These are phyloP conservation scores for Morpho achilles DNA, from an alignment of 2,888 invertebrate species.

Conservation along the genomic window DNA sequence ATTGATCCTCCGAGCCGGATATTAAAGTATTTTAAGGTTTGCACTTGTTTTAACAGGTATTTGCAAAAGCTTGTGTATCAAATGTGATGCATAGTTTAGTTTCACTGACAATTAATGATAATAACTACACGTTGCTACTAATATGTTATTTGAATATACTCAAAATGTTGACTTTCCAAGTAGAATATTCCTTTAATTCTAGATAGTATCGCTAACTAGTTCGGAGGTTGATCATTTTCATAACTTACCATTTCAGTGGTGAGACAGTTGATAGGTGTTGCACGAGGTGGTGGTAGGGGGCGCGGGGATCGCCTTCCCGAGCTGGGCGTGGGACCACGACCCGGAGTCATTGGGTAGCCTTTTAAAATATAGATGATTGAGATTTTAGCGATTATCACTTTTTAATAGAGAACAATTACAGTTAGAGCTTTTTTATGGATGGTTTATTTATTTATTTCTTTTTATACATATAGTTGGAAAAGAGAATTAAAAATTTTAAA, in stretches of 20 bases:
- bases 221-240: background rate
- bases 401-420: too few species aligned
- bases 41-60: conserved; percentile 6
- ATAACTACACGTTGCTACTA: background rate
- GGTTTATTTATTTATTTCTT: too few species aligned
- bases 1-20: too few species aligned
- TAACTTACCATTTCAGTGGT: conserved; percentile 91
- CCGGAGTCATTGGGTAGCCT: conserved; percentile 75
- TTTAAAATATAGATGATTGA: conserved; percentile 6
- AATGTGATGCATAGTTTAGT: conserved; percentile 3
- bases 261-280: conserved; percentile 83
- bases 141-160: too few species aligned
- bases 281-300: conserved; percentile 63
- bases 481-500: too few species aligned
- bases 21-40: background rate
- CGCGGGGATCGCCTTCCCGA: conserved; percentile 66
- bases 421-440: too few species aligned
- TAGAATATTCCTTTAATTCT: background rate
- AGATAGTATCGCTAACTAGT: background rate
- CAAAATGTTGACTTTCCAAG: too few species aligned
- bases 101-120: background rate
- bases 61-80: conserved; percentile 8
- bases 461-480: too few species aligned
- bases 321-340: conserved; percentile 53
- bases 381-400: too few species aligned